Conservation (phyloP, 2,888 invertebrate genomes). For the Brachypterus glaber region DNA sequence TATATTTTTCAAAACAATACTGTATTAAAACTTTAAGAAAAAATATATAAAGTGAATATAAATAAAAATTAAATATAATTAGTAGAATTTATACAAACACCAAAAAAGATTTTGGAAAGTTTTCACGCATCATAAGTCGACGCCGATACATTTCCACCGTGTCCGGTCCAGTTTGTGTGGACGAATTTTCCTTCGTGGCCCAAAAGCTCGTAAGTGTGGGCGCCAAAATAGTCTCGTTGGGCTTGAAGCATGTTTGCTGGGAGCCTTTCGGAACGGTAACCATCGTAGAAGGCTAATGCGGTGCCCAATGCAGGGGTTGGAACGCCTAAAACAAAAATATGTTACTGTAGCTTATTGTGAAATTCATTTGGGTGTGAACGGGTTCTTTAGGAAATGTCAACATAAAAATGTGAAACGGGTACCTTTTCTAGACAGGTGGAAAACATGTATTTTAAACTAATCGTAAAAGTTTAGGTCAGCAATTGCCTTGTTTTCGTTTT, state of each 20-base stretch:
- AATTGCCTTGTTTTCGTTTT: too few species aligned
- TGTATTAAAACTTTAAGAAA: constrained; percentile 14
- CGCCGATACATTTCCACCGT: constrained; percentile 93
- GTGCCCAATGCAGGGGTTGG: constrained; percentile 90
- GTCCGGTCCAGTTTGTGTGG: constrained; percentile 99
- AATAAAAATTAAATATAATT: constrained; percentile 4
- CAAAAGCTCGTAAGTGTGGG: constrained; percentile 93
- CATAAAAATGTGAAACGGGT: too few species aligned
- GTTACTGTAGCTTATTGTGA: too few species aligned
- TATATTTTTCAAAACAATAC: constrained; percentile 14
- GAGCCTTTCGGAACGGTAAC: constrained; percentile 74
- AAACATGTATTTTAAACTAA: too few species aligned
- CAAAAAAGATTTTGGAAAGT: too few species aligned
- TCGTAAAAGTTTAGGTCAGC: too few species aligned
- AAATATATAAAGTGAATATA: too few species aligned
- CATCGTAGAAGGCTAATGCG: constrained; percentile 95
- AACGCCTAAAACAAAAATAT: constrained; percentile 58
- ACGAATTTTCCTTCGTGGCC: constrained; percentile 77
- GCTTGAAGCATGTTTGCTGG: constrained; percentile 96
- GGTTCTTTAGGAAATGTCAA: too few species aligned
- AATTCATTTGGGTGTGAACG: too few species aligned
- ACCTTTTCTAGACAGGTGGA: too few species aligned
- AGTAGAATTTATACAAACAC: constrained; percentile 8
- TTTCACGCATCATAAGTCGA: constrained; percentile 75
- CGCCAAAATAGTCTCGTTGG: constrained; percentile 97